Evolutionary conservation across 2,113 vertebrate genomes (phyloP).

Genomic region (Aptenodytes forsteri): DNA sequence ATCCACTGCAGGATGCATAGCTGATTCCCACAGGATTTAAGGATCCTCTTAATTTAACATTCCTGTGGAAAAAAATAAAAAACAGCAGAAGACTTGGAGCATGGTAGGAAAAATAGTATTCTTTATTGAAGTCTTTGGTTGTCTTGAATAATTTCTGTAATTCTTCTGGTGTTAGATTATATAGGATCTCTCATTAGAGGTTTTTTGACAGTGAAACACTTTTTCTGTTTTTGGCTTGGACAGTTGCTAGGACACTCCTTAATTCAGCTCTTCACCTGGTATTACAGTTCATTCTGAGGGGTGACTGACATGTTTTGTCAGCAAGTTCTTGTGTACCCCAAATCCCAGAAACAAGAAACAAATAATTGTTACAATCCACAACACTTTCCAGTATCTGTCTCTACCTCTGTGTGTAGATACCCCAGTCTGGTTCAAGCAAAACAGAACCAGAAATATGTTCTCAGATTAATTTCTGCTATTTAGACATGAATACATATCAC

Average conservation of each 20-base stretch:
- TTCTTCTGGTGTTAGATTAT: not conserved
- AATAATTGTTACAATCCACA: not conserved
- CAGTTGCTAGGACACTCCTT: not conserved
- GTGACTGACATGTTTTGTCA: not conserved
- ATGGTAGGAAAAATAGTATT: not conserved
- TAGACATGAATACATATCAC: not conserved
- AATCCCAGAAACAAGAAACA: not conserved
- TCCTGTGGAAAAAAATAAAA: not conserved
- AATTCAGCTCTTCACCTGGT: not conserved
- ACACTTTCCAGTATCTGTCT: not conserved
- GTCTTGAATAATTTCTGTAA: not conserved
- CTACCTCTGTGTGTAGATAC: not conserved
- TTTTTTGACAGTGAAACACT: not conserved
- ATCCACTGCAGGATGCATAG: not conserved
- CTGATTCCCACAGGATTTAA: not conserved
- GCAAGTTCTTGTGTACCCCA: not conserved
- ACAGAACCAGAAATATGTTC: not conserved
- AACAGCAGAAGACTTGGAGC: not conserved
- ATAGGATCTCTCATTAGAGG: not conserved
- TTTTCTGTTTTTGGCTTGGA: not conserved
- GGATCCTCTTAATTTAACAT: not conserved
- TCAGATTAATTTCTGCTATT: not conserved
- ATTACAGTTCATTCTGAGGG: not conserved
- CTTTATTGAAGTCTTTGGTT: not conserved
- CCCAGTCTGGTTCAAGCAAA: not conserved